Percentiles rank a stretch among this genome's conserved stretches.
phyloP scores from a whole-genome alignment of 2,797 vertebrate genomes.

The Odontamblyopus rebecca region DNA sequence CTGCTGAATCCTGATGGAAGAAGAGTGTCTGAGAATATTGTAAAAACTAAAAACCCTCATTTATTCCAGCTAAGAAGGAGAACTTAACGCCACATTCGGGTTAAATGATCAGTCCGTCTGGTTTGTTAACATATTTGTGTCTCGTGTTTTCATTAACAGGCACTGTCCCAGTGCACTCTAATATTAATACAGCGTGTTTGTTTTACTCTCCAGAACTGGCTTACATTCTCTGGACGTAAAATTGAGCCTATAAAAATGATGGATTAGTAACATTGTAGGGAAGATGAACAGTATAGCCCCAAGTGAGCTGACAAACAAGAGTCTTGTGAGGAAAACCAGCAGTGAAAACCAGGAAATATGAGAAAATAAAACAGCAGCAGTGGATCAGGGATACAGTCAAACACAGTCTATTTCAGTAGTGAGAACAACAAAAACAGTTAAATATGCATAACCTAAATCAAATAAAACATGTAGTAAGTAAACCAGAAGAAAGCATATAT shows the following conservation, averaged over 20 bases:
- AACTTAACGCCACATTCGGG: neutral
- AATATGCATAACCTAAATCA: neutral
- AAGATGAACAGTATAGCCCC: constrained; percentile 2
- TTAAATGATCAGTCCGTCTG: neutral
- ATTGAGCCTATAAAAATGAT: neutral
- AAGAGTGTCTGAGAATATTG: no score
- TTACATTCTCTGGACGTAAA: neutral
- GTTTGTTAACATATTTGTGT: no score
- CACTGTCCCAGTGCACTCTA: neutral
- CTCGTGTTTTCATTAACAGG: neutral
- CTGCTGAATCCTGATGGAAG: no score
- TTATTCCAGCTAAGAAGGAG: neutral
- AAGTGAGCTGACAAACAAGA: constrained; percentile 4
- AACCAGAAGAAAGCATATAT: neutral
- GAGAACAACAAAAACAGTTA: no score
- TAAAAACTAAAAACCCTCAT: neutral
- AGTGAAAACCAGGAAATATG: neutral
- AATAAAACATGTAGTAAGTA: neutral
- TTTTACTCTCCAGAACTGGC: neutral
- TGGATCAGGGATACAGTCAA: neutral
- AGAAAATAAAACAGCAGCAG: neutral
- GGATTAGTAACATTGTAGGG: neutral
- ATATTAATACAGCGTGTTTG: neutral
- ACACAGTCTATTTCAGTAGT: neutral
- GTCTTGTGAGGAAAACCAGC: neutral